Conservation (phyloP, 2,797 vertebrate species). For the Neosilurus mollespiculum region DNA sequence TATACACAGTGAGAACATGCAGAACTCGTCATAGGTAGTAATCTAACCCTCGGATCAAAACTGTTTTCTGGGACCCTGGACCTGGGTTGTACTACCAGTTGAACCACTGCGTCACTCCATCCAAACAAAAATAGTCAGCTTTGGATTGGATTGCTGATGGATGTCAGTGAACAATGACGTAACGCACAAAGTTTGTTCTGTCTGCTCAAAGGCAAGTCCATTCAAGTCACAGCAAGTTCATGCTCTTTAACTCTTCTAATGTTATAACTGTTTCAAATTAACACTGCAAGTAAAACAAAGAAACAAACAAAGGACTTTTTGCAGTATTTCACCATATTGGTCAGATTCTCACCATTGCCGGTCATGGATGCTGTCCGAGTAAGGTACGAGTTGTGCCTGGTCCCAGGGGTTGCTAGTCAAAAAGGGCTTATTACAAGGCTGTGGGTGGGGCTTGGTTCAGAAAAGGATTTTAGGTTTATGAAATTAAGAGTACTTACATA, state of each 20-base stretch:
- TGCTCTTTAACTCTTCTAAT: background rate
- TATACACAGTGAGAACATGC: background rate
- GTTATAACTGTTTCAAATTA: background rate
- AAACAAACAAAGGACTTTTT: background rate
- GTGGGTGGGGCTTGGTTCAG: conserved; percentile 55
- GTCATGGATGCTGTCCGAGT: conserved; percentile 76
- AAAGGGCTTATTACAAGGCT: conserved; percentile 82
- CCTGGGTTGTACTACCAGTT: background rate
- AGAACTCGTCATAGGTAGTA: background rate
- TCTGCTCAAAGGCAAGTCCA: background rate
- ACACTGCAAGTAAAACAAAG: background rate
- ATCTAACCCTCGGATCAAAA: background rate
- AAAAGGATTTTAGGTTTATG: conserved; percentile 60
- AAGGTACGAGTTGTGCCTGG: conserved; percentile 74
- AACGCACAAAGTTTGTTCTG: background rate
- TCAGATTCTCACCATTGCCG: conserved; percentile 85
- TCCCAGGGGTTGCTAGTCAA: conserved; percentile 79
- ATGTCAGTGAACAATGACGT: background rate
- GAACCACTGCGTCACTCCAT: background rate
- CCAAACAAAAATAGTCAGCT: background rate
- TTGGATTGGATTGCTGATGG: background rate
- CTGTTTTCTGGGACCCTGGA: background rate
- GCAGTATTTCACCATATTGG: background rate
- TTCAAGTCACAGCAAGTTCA: background rate
- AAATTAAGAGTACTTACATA: conserved; percentile 19